Evolutionary conservation across 2,888 invertebrate species (phyloP).

Genomic region (Tholera decimalis): DNA sequence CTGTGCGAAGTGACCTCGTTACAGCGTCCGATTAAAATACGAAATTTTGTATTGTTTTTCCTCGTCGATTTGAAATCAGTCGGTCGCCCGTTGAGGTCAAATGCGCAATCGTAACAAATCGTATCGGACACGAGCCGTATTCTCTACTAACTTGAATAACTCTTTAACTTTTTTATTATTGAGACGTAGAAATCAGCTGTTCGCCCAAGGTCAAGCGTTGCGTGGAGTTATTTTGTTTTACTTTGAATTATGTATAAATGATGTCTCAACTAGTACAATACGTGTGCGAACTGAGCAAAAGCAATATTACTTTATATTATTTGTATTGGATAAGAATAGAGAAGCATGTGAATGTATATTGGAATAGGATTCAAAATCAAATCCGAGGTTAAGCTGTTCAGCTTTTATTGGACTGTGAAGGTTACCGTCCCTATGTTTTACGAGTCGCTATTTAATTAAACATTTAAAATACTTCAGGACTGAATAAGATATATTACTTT

Average conservation of each 20-base stretch:
- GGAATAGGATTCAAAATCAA: constrained; percentile 52
- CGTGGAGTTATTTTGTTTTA: constrained; percentile 68
- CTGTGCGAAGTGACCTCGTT: constrained; percentile 68
- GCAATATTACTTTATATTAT: constrained; percentile 39
- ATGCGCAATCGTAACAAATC: constrained; percentile 76
- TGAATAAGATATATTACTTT: neutral
- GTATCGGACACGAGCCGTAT: constrained; percentile 59
- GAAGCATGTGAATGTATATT: constrained; percentile 32
- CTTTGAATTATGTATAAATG: constrained; percentile 57
- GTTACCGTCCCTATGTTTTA: constrained; percentile 18
- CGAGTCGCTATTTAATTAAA: neutral
- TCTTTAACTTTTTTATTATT: constrained; percentile 66
- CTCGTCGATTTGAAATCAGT: constrained; percentile 78
- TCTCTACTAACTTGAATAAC: constrained; percentile 58
- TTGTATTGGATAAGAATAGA: constrained; percentile 52
- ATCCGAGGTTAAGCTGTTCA: constrained; percentile 49
- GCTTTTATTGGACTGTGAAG: constrained; percentile 40
- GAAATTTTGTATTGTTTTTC: constrained; percentile 77
- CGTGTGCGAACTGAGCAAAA: constrained; percentile 63
- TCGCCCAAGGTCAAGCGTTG: constrained; percentile 68
- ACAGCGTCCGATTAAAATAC: constrained; percentile 70
- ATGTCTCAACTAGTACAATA: constrained; percentile 64
- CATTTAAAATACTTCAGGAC: neutral
- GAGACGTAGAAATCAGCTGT: constrained; percentile 79
- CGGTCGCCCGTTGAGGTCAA: constrained; percentile 72